These are phyloP conservation scores for Dinomys branickii DNA, from an alignment of 2,113 vertebrate species.

Conservation along the genomic window DNA sequence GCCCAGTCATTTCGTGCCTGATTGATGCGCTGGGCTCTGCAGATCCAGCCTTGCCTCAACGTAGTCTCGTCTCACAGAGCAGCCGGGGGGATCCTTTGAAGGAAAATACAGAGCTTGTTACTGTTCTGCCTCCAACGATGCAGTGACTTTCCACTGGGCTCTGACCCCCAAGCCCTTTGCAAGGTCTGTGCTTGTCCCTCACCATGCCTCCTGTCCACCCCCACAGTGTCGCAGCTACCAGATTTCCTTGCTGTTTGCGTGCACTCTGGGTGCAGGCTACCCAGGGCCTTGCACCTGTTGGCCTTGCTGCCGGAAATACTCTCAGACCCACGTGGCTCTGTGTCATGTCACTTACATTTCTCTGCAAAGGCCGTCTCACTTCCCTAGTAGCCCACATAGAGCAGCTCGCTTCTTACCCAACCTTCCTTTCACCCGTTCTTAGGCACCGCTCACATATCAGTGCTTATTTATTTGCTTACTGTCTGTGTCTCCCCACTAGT, in stretches of 20 bases:
- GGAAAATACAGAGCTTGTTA: neutral
- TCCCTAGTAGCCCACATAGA: neutral
- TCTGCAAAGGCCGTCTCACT: neutral
- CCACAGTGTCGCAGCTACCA: no score
- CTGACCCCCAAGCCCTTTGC: accelerated
- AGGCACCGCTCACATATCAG: neutral
- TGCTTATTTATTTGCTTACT: neutral
- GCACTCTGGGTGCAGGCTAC: neutral
- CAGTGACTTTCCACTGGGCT: neutral
- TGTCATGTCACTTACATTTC: neutral
- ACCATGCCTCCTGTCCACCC: neutral
- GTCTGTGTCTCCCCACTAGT: neutral
- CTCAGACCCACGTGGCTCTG: neutral
- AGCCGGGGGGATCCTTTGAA: neutral
- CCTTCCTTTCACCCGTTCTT: neutral
- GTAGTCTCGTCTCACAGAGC: neutral
- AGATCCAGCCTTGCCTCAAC: neutral
- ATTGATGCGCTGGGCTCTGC: neutral
- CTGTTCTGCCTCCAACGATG: neutral
- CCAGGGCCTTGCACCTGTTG: neutral
- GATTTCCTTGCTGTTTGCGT: neutral
- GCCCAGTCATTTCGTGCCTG: neutral
- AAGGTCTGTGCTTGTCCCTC: neutral
- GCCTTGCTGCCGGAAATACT: neutral
- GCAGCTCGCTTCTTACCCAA: neutral